phyloP scores from a whole-genome alignment of 2,113 vertebrate species.

The Salvelinus sp. region DNA sequence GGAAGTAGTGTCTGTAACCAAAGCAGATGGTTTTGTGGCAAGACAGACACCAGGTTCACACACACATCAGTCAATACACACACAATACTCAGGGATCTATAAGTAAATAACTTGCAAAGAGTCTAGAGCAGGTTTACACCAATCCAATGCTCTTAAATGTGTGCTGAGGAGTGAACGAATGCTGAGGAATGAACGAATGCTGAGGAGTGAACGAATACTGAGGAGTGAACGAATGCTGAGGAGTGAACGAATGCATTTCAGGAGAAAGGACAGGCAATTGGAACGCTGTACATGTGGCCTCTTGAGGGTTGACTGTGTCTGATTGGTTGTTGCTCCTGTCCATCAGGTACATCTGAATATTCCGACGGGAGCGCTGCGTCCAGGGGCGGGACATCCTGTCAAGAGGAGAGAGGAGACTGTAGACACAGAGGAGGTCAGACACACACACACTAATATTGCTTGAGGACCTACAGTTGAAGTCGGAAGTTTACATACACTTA shows the following conservation, averaged over 20 bases:
- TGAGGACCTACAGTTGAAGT: neutral
- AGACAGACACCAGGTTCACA: slow-evolving; percentile 2
- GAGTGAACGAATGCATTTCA: no score
- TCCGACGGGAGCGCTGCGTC: slow-evolving; percentile 96
- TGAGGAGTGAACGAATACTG: no score
- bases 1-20: slow-evolving; percentile 45
- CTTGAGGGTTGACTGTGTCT: slow-evolving; percentile 31
- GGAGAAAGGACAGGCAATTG: no score
- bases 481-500: no score
- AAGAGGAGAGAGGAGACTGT: slow-evolving; percentile 88
- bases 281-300: neutral
- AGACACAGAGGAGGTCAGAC: slow-evolving; percentile 85
- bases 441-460: slow-evolving; percentile 6
- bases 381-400: slow-evolving; percentile 92
- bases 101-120: no score
- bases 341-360: slow-evolving; percentile 97
- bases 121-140: no score
- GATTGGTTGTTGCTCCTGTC: slow-evolving; percentile 52
- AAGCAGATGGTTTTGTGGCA: slow-evolving; percentile 44
- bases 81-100: slow-evolving; percentile 19
- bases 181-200: no score
- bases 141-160: no score
- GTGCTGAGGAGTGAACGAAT: no score
- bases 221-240: no score
- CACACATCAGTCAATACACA: neutral